phyloP scores from a whole-genome alignment of 2,888 invertebrate genomes.

The Eledone cirrhosa region DNA sequence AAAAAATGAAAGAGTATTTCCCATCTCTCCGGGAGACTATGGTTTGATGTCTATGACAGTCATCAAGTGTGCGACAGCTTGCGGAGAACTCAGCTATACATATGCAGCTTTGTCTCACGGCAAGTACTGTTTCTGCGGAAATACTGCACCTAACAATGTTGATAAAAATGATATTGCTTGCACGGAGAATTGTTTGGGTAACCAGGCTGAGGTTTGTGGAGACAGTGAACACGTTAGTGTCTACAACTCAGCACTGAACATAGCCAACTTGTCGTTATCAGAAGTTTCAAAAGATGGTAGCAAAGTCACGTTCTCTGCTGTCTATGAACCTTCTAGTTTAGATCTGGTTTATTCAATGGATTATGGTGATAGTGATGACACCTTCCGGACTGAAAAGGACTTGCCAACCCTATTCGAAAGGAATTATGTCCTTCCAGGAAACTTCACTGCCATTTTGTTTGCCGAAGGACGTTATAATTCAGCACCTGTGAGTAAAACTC shows the following conservation, averaged over 20 bases:
- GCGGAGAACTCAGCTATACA: conserved; percentile 42
- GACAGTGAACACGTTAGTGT: conserved; percentile 44
- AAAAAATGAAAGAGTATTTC: conserved; percentile 40
- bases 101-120: conserved; percentile 46
- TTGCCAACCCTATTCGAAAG: conserved; percentile 43
- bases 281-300: conserved; percentile 27
- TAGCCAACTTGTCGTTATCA: conserved; percentile 36
- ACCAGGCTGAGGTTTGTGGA: conserved; percentile 42
- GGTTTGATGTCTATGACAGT: conserved; percentile 42
- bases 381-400: conserved; percentile 45
- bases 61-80: conserved; percentile 42
- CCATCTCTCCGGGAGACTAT: conserved; percentile 53
- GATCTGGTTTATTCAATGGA: conserved; percentile 53
- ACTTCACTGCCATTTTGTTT: conserved; percentile 50
- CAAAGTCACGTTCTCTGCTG: conserved; percentile 34
- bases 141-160: conserved; percentile 30
- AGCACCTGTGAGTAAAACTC: conserved; percentile 44
- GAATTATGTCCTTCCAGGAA: conserved; percentile 54
- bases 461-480: conserved; percentile 50
- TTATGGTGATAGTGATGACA: conserved; percentile 57
- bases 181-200: conserved; percentile 42
- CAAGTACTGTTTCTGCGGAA: conserved; percentile 49
- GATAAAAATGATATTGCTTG: conserved; percentile 34
- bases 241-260: conserved; percentile 40
- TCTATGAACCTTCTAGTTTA: conserved; percentile 34